phyloP scores from a whole-genome alignment of 53 echinoderm and acorn worm genomes.

The Crossaster papposus region DNA sequence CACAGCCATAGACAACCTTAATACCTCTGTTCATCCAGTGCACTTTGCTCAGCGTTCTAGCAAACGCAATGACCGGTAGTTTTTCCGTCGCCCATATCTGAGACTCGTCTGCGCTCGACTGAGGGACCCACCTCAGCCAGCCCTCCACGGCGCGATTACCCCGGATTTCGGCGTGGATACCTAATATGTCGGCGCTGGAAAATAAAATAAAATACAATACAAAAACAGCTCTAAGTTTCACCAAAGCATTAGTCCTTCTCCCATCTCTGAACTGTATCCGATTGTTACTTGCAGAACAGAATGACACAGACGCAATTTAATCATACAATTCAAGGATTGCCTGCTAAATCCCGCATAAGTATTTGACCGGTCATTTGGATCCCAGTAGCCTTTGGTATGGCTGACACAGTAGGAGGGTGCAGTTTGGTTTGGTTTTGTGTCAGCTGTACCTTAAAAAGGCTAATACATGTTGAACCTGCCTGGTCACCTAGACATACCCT shows the following conservation, averaged over 20 bases:
- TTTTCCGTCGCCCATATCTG: neutral
- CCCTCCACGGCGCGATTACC: neutral
- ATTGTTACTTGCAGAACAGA: too few species aligned
- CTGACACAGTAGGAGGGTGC: too few species aligned
- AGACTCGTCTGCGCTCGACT: neutral
- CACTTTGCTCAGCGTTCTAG: neutral
- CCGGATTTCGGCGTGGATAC: slow-evolving; percentile 19
- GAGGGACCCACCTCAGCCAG: slow-evolving; percentile 1
- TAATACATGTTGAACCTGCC: too few species aligned
- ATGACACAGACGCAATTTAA: too few species aligned
- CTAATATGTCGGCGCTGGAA: neutral
- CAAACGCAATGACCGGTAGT: slow-evolving; percentile 31
- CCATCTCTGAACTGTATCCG: too few species aligned
- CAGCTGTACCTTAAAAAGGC: too few species aligned
- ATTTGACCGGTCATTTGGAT: too few species aligned
- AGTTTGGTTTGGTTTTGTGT: too few species aligned
- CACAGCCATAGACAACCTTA: neutral
- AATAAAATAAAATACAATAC: neutral
- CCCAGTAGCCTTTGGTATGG: too few species aligned
- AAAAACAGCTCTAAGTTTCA: neutral
- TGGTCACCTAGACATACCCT: neutral
- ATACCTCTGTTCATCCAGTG: slow-evolving; percentile 40
- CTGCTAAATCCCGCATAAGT: too few species aligned
- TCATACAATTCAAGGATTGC: too few species aligned
- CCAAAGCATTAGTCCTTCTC: too few species aligned